These are phyloP conservation scores for Lasioglossum pauxillum DNA, from an alignment of 2,888 invertebrate species.

Conservation along the genomic window DNA sequence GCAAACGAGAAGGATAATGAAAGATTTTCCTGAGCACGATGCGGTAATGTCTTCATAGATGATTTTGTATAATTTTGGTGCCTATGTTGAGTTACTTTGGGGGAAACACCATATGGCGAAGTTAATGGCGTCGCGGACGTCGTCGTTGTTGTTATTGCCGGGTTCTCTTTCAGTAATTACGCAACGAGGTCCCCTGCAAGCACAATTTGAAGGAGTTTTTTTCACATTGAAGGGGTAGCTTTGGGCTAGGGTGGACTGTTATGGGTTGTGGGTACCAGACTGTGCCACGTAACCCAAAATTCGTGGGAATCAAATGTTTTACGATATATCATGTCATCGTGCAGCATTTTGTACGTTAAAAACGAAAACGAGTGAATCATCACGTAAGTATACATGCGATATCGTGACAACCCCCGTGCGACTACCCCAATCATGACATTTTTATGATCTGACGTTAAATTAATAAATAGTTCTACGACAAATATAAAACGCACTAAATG, in stretches of 20 bases:
- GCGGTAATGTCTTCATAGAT: neutral
- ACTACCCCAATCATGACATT: neutral
- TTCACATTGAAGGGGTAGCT: constrained; percentile 51
- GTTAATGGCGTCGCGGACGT: constrained; percentile 47
- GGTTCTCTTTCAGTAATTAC: constrained; percentile 59
- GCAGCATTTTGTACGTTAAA: constrained; percentile 36
- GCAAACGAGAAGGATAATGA: neutral
- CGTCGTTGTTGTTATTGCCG: constrained; percentile 60
- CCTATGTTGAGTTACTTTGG: constrained; percentile 49
- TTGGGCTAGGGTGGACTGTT: constrained; percentile 55
- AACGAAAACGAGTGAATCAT: constrained; percentile 44
- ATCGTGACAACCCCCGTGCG: neutral
- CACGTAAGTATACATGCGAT: neutral
- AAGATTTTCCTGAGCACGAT: neutral
- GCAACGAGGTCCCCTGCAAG: constrained; percentile 63
- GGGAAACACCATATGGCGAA: constrained; percentile 72
- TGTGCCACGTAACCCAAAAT: constrained; percentile 67
- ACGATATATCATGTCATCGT: constrained; percentile 63
- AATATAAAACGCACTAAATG: neutral
- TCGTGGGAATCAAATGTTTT: constrained; percentile 69
- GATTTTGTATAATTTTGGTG: constrained; percentile 6
- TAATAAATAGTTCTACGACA: neutral
- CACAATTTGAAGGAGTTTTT: constrained; percentile 54
- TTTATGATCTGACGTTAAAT: neutral
- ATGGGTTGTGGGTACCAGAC: constrained; percentile 74